A percentile compares a stretch with the other conserved stretches of the same genome.
phyloP scores from a whole-genome alignment of 2,113 vertebrate species.

The Orycteropus afer region DNA sequence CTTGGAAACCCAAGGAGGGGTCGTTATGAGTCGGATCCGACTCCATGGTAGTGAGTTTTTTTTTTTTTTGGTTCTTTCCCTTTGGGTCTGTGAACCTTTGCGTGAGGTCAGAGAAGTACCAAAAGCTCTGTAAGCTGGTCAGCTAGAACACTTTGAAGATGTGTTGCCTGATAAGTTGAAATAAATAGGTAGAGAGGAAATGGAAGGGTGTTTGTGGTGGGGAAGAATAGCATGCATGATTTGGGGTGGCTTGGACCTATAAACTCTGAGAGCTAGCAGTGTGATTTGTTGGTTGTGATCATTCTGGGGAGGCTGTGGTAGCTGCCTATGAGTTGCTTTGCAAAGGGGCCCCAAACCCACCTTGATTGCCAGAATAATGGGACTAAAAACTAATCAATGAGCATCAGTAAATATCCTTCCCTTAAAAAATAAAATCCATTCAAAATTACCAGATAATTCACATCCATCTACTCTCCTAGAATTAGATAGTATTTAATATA shows the following conservation, averaged over 20 bases:
- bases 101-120: not conserved
- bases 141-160: not conserved
- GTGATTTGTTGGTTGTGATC: not conserved
- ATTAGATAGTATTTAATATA: not conserved
- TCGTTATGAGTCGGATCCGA: too few relatives aligned
- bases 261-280: not conserved
- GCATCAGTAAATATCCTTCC: not conserved
- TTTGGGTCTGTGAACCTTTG: not conserved
- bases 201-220: not conserved
- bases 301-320: not conserved
- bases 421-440: not conserved
- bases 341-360: not conserved
- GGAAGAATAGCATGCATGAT: fast-evolving
- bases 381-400: not conserved
- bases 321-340: not conserved
- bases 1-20: too few relatives aligned
- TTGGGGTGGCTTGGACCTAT: not conserved
- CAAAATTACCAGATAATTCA: not conserved
- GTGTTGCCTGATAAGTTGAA: not conserved
- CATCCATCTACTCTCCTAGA: not conserved
- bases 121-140: not conserved
- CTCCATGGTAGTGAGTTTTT: too few relatives aligned
- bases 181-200: not conserved
- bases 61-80: too few relatives aligned
- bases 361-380: not conserved